Evolutionary conservation across 1,140 invertebrate species (phyloP), one percentile per base, ranked within the genome.

Genomic region (Formica exsecta): DNA sequence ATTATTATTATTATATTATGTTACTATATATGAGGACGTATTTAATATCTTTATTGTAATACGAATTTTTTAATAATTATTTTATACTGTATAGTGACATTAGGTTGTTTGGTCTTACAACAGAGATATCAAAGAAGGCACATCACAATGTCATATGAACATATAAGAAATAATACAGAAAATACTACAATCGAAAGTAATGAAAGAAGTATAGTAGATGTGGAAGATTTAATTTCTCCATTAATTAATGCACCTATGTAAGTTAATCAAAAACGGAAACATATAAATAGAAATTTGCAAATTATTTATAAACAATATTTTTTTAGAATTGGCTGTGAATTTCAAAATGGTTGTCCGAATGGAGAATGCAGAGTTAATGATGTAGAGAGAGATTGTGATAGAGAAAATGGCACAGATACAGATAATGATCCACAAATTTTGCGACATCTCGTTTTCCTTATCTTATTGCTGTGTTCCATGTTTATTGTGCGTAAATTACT

Each of bases 381-480:
- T 51, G 2, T 51, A 32, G 87, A 88, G 70, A 74, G 81, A 70
- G 92, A 91, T 90, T 96, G 91, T 22, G 84, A 90, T 22, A 22
- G 77, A 41, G 92, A 94, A 44, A 88, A 90, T 64, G 87, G 87
- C 54, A 86, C 74, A 73, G 83, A 87, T 41, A 73, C 66, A 61
- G 93, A 93, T 4, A 95, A 96, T 61, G 96, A 97, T 90, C 95
- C 97, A 85, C 98, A 99, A 93, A 96, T 97, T 77, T 95, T 98
- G 76, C 96, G 97, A 88, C 98, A 99, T 94, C 96, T 98, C 25
- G 97, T 98, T 36, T 95, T 99, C n/a, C 93, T 99, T 13, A 96
- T 99, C 54, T 95, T 98, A 0, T 95, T 98, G 77, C 95, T 97
- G 36, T 97, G 97, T 64, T 98, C 98, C 22, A 99, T 99, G 97